Evolutionary conservation across 1,140 invertebrate genomes (phyloP).

Genomic region (Anoplolepis gracilipes): DNA sequence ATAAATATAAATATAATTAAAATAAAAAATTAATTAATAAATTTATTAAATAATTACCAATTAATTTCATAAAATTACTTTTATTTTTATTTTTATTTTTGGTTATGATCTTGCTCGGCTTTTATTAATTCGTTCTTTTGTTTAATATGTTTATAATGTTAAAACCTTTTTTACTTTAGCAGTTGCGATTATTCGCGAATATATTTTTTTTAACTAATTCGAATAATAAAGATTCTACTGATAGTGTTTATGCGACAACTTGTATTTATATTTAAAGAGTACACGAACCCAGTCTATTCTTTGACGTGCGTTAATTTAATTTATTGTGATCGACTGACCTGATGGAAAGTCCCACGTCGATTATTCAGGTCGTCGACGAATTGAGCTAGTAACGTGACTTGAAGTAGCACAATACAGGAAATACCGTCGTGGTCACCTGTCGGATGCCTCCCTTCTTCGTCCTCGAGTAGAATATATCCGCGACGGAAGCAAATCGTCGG

Average conservation of each 20-base stretch:
- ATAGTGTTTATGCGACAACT: background rate
- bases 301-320: background rate
- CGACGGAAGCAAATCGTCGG: conserved; percentile 73
- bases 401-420: conserved; percentile 33
- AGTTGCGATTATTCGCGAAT: no score
- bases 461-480: conserved; percentile 63
- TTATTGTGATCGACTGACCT: conserved; percentile 31
- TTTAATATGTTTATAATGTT: background rate
- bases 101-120: no score
- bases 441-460: conserved; percentile 32
- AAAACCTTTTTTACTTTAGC: background rate
- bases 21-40: no score
- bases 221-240: background rate
- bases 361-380: conserved; percentile 25
- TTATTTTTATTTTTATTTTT: no score
- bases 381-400: conserved; percentile 26
- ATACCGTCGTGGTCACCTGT: conserved; percentile 29
- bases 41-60: no score
- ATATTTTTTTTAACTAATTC: no score
- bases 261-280: background rate
- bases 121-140: no score
- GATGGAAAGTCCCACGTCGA: conserved; percentile 39
- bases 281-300: background rate
- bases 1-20: no score
- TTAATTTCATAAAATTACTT: no score